Evolutionary conservation across 2,113 vertebrate species (phyloP), one percentile per base, ranked within the genome.

Genomic region (Camelus dromedarius): DNA sequence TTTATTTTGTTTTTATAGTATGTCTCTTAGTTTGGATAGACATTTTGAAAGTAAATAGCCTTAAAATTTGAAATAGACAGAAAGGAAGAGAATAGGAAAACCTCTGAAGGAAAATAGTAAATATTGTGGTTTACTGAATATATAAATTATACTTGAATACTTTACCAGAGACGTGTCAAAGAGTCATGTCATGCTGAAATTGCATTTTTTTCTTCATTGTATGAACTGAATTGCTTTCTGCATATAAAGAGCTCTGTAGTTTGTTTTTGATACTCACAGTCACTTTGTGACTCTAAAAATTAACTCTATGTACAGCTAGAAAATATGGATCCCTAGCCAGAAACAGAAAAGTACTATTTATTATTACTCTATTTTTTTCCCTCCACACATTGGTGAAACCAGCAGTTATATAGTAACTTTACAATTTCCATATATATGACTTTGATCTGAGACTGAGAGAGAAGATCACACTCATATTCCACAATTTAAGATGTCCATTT

Each of bases 151-250:
- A 56, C 42, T 75, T 72, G 56, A 97, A 50, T 5, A 80, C 26
- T 89, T 98, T 96, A 96, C 58, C 72, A 89, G 93, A 95, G n/a
- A 97, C 67, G 62, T 90, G 50, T 89, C 70, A 96, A 96, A 93
- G 66, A 94, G 77, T 95, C 14, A 70, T 62, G 62, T 67, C 9
- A 4, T 88, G 24, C 46, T 94, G 18, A 79, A 56, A 75, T 91
- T 95, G 70, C 46, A 73, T 96, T 96, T 88, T 83, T 86, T 16
- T 79, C 14, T 73, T 89, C 24, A 80, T 69, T 94, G 5, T 54
- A 2, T 50, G 62, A 86, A 89, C 16, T 79, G 50, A 93, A 73
- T 87, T 89, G 7, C 30, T 93, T 14, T 38, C 52, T 96, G 69
- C 26, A 95, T 87, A 50, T 82, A 85, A 93, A 94, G 76, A 89